phyloP scores from a whole-genome alignment of 2,797 vertebrate species.

The Staurois parvus region DNA sequence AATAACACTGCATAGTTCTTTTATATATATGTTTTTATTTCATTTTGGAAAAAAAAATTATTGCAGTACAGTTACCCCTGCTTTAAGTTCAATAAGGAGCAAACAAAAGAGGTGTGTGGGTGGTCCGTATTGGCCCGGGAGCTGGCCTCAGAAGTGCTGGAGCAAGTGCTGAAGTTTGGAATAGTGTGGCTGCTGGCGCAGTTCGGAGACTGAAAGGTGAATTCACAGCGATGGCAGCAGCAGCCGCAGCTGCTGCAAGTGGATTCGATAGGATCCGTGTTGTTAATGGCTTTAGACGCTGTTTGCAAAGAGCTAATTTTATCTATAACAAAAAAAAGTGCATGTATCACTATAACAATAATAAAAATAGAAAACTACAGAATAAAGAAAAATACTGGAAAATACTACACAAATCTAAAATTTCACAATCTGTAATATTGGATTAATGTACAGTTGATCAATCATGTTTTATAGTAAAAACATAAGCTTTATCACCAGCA shows the following conservation, averaged over 20 bases:
- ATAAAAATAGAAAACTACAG: too few relatives aligned
- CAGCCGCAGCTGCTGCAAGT: slow-evolving; percentile 83
- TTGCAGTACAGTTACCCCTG: slow-evolving; percentile 85
- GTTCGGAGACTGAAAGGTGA: slow-evolving; percentile 87
- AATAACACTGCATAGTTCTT: slow-evolving; percentile 95
- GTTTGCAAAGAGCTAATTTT: slow-evolving; percentile 88
- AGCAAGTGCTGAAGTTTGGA: slow-evolving; percentile 89
- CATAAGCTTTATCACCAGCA: too few relatives aligned
- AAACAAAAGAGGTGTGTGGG: slow-evolving; percentile 93
- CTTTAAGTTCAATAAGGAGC: slow-evolving; percentile 88
- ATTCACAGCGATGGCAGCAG: slow-evolving; percentile 83
- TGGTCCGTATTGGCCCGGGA: slow-evolving; percentile 93
- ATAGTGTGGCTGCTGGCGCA: slow-evolving; percentile 82
- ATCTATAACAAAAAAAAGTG: slow-evolving; percentile 74
- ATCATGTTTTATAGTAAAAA: too few relatives aligned
- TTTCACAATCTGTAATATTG: too few relatives aligned
- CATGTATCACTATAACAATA: too few relatives aligned
- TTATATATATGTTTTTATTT: slow-evolving; percentile 73
- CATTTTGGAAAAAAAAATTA: slow-evolving; percentile 82
- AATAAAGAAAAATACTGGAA: too few relatives aligned
- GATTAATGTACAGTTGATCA: too few relatives aligned
- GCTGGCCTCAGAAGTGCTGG: slow-evolving; percentile 90
- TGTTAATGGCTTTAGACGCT: slow-evolving; percentile 85
- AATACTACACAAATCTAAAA: too few relatives aligned
- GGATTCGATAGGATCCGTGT: slow-evolving; percentile 88